A percentile compares a stretch with the other conserved stretches of the same genome.
Evolutionary conservation across 2,797 vertebrate genomes (phyloP).

Genomic region (Cuniculus paca): DNA sequence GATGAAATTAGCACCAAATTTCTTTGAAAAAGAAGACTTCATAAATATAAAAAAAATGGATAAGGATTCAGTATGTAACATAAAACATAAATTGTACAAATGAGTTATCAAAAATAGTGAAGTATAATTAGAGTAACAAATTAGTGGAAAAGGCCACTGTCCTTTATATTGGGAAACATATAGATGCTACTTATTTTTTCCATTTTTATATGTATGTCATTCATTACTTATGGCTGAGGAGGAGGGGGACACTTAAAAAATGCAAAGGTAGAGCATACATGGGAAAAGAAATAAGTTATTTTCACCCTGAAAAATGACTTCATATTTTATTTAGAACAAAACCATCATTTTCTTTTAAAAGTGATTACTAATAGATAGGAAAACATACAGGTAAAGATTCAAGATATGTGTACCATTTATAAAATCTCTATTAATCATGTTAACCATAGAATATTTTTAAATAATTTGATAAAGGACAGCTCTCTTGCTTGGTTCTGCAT

Average conservation of each 20-base stretch:
- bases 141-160: neutral
- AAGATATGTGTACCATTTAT: neutral
- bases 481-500: neutral
- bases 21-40: conserved; percentile 1
- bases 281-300: neutral
- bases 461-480: neutral
- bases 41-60: neutral
- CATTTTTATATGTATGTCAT: neutral
- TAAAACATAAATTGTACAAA: neutral
- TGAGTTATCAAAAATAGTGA: neutral
- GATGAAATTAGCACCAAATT: neutral
- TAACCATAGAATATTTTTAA: neutral
- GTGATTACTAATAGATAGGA: neutral
- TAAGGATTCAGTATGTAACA: neutral
- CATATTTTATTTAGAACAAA: neutral
- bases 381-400: neutral
- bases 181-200: neutral
- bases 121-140: neutral
- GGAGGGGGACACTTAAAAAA: neutral
- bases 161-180: neutral
- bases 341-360: neutral
- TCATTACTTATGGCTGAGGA: neutral
- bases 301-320: neutral
- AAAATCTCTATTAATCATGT: neutral
- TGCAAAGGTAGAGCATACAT: neutral